Evolutionary conservation across 2,113 vertebrate species (phyloP), one percentile per base, ranked within the genome.

Genomic region (Melanerpes aurifrons): DNA sequence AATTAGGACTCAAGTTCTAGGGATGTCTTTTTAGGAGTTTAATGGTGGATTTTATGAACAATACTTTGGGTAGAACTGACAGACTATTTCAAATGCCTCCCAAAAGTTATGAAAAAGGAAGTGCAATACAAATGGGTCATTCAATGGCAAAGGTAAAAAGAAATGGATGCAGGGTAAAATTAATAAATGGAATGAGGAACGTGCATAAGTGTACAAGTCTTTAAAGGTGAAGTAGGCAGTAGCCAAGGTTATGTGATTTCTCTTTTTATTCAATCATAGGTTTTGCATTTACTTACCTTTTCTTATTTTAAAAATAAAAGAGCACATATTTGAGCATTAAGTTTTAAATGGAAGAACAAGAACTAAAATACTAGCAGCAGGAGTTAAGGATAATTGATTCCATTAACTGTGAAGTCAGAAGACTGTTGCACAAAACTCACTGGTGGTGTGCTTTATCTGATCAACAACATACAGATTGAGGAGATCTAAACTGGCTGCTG

Each of bases 391-490:
- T 54, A 81, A 82, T 50, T 48, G 69, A 92, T 50, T 71, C 48
- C 80, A 29, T 76, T 86, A 70, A 59, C 29, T 22, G 14, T 87
- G 32, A 75, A 85, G 68, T 82, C 22, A 89, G 87, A 90, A 72
- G 26, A 56, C 32, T 79, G 64, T 47, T 66, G 37, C 15, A 47
- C 62, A 87, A 59, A 93, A 95, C 97, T 98, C 96, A 99, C 99
- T 98, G 53, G 82, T 84, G 57, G 40, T 91, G 43, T 97, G 95
- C 94, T 98, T 99, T 93, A 99, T 98, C 96, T 99, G 98, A 95
- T 99, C 99, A 92, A 99, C 98, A 66, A 99, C 97, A 83, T 98
- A 98, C 0, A 99, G 80, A 32, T 98, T 98, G 83, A 99, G 93
- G 48, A 99, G 97, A 94, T 99, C 99, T 97, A 98, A 98, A 95